Percentiles rank a stretch among this genome's conserved stretches.
Evolutionary conservation across 2,113 vertebrate genomes (phyloP).

Genomic region (Drymodes brunneopygia): DNA sequence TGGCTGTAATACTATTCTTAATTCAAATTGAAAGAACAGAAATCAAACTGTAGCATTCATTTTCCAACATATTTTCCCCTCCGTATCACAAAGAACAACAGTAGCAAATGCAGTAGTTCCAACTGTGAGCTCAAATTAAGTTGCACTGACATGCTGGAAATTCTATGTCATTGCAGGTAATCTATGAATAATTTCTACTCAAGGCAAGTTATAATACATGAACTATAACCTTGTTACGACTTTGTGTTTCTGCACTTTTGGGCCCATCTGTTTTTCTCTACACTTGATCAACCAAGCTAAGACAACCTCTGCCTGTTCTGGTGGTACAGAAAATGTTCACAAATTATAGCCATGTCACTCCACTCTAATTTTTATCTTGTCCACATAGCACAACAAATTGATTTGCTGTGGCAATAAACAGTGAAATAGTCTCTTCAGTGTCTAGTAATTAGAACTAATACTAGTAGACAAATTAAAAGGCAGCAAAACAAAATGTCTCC

Average conservation of each 20-base stretch:
- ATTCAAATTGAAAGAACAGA: neutral
- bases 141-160: neutral
- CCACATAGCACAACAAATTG: slow-evolving; percentile 43
- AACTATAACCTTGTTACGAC: slow-evolving; percentile 55
- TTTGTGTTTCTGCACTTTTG: slow-evolving; percentile 57
- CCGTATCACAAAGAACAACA: neutral
- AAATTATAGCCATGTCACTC: slow-evolving; percentile 36
- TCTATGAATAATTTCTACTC: neutral
- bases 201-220: neutral
- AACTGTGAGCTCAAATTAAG: neutral
- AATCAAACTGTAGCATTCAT: neutral
- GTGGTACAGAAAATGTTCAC: slow-evolving; percentile 37
- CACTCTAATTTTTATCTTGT: slow-evolving; percentile 9
- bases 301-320: neutral
- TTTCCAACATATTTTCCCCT: neutral
- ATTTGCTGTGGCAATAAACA: slow-evolving; percentile 54
- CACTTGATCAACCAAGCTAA: slow-evolving; percentile 51
- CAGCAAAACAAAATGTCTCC: slow-evolving; percentile 57
- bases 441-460: slow-evolving; percentile 63
- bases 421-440: slow-evolving; percentile 21
- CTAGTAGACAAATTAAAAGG: slow-evolving; percentile 62
- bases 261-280: slow-evolving; percentile 23
- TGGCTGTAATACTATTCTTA: neutral
- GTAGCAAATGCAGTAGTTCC: neutral
- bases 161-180: neutral